A percentile compares a stretch with the other conserved stretches of the same genome.
Evolutionary conservation across 2,113 vertebrate species (phyloP).

Genomic region (Lepus europaeus): DNA sequence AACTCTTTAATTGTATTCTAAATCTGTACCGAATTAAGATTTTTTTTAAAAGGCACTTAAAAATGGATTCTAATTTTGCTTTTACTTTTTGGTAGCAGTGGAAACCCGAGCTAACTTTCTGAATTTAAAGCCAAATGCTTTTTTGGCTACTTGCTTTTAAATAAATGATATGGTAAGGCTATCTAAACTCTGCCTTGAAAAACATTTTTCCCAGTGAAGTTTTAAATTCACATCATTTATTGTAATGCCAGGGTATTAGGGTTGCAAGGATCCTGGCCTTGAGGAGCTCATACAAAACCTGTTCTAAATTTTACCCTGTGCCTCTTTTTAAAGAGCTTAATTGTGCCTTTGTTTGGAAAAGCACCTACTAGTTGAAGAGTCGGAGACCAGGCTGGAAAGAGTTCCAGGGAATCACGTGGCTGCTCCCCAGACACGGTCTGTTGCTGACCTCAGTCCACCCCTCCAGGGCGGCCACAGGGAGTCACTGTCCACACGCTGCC

Average conservation of each 20-base stretch:
- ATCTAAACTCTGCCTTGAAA: slow-evolving; percentile 47
- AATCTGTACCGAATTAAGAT: not conserved
- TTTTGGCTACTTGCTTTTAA: slow-evolving; percentile 35
- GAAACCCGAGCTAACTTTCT: slow-evolving; percentile 25
- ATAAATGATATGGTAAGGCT: not conserved
- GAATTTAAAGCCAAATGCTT: not conserved
- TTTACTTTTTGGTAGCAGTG: slow-evolving; percentile 30
- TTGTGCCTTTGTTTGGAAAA: not conserved
- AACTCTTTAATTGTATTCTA: not conserved
- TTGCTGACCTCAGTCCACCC: not conserved
- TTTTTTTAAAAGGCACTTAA: not conserved
- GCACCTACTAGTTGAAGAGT: not conserved
- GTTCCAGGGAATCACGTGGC: not conserved
- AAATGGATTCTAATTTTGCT: not conserved
- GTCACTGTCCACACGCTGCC: not conserved
- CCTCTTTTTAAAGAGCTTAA: not conserved
- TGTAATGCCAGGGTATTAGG: not conserved
- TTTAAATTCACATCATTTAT: not conserved
- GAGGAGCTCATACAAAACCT: not conserved
- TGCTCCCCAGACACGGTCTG: accelerated
- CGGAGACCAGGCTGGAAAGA: not conserved
- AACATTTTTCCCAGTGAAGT: not conserved
- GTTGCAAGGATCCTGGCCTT: not conserved
- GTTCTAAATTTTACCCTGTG: not conserved
- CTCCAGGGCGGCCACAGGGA: not conserved